Evolutionary conservation across 1,140 invertebrate species (phyloP), one percentile per base, ranked within the genome.

Genomic region (Drosophila malerkotliana): DNA sequence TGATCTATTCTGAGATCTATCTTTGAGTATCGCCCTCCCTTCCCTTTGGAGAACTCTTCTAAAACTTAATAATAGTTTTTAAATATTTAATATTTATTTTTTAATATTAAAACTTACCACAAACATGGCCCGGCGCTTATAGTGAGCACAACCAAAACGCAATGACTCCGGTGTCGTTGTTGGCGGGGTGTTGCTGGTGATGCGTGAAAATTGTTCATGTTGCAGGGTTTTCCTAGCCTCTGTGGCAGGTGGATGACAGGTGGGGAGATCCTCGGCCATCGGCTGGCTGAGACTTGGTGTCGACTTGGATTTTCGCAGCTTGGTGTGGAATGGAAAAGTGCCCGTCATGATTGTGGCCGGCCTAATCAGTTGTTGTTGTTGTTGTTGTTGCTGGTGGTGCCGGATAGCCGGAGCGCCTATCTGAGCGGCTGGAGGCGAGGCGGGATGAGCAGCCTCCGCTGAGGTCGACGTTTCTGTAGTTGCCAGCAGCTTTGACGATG

Each of bases 51-150:
- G 1, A 45, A 3, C 41, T 45, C 9, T 8, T 10, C 2, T 2
- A 2, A 24, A n/a, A 12, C 24, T 12, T 9, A 8, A 30, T 52
- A 52, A 1, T 53, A 15, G 7, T 34, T 3, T 47, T 8, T 5
- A 21, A 18, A 34, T 37, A 54, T 45, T 45, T 6, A 21, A 28
- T 39, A 14, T 21, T 44, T 37, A 21, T 24, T 15, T 21, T 10
- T 7, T 14, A 18, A 12, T 14, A 24, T 51, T 48, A 8, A 21
- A 37, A 93, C 94, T 94, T 92, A 96, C 96, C 92, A 96, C 96
- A 93, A 96, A 96, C 93, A 96, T 96, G 4, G 95, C 96, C 84
- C 95, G 94, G 81, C 96, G 93, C 85, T 96, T 96, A 74, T 96
- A 96, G 92, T 96, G 96, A 54, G 94, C 94, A 92, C 96, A 96